phyloP scores from a whole-genome alignment of 2,888 invertebrate species.

The Halictus ligatus region DNA sequence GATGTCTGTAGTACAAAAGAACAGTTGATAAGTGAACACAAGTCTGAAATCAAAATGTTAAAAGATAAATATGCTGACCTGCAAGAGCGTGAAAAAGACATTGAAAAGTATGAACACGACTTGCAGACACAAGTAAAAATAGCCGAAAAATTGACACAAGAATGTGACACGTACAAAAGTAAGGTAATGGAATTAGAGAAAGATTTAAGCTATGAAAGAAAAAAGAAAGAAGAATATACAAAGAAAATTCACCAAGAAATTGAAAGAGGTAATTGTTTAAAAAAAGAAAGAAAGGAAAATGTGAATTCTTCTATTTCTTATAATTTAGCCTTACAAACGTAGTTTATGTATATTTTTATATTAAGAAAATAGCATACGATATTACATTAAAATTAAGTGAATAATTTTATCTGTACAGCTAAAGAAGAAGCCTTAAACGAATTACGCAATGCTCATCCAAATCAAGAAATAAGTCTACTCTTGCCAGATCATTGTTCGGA shows the following conservation, averaged over 20 bases:
- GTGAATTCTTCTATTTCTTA: neutral
- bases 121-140: slow-evolving; percentile 76
- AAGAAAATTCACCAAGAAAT: slow-evolving; percentile 79
- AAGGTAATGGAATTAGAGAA: slow-evolving; percentile 79
- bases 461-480: slow-evolving; percentile 77
- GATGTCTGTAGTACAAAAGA: slow-evolving; percentile 88
- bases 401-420: slow-evolving; percentile 64
- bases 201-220: slow-evolving; percentile 76
- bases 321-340: neutral
- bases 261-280: slow-evolving; percentile 74
- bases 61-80: slow-evolving; percentile 78
- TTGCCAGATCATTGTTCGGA: slow-evolving; percentile 80
- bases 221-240: slow-evolving; percentile 76
- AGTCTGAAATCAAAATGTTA: slow-evolving; percentile 85
- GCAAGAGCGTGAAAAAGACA: slow-evolving; percentile 71
- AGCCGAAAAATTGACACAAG: slow-evolving; percentile 73
- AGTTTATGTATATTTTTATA: neutral
- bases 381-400: neutral
- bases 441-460: slow-evolving; percentile 77
- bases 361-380: neutral
- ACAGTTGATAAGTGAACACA: slow-evolving; percentile 86
- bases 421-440: slow-evolving; percentile 81
- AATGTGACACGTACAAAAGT: slow-evolving; percentile 75
- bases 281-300: neutral
- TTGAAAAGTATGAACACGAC: slow-evolving; percentile 75